These are phyloP conservation scores for Cyprinodon tularosa DNA, from an alignment of 2,113 vertebrate genomes.

Conservation along the genomic window DNA sequence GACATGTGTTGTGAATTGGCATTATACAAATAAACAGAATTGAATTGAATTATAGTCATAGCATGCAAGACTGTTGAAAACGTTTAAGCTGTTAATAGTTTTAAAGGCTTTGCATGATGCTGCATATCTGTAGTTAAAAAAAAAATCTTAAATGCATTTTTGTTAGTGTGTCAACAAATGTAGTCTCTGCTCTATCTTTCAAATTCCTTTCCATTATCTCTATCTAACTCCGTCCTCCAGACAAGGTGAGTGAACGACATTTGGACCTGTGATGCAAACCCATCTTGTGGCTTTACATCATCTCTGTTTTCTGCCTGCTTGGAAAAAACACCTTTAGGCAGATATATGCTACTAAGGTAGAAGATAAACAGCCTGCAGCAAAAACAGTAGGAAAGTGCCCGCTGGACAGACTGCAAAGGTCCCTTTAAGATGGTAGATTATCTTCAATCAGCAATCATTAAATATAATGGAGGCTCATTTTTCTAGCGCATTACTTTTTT, in stretches of 20 bases:
- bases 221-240: constrained; percentile 34
- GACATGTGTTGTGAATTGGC: no score
- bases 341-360: constrained; percentile 47
- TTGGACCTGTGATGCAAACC: constrained; percentile 26
- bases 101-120: not conserved
- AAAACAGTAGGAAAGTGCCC: constrained; percentile 56
- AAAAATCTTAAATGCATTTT: not conserved
- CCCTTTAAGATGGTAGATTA: constrained; percentile 66
- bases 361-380: constrained; percentile 64
- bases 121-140: no score
- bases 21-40: no score
- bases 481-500: constrained; percentile 22
- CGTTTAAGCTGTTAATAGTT: not conserved
- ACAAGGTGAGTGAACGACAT: constrained; percentile 24
- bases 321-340: constrained; percentile 50
- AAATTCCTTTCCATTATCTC: constrained; percentile 21
- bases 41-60: no score
- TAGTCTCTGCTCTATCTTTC: constrained; percentile 9
- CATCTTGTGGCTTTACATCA: constrained; percentile 10
- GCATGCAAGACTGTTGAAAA: no score
- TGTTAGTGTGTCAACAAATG: constrained; percentile 19
- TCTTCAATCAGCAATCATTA: constrained; percentile 73
- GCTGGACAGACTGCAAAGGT: constrained; percentile 66
- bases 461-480: constrained; percentile 67
- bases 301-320: constrained; percentile 35